A percentile compares a stretch with the other conserved stretches of the same genome.
phyloP scores from a whole-genome alignment of 2,888 invertebrate genomes.

The Synanthedon tipuliformis region DNA sequence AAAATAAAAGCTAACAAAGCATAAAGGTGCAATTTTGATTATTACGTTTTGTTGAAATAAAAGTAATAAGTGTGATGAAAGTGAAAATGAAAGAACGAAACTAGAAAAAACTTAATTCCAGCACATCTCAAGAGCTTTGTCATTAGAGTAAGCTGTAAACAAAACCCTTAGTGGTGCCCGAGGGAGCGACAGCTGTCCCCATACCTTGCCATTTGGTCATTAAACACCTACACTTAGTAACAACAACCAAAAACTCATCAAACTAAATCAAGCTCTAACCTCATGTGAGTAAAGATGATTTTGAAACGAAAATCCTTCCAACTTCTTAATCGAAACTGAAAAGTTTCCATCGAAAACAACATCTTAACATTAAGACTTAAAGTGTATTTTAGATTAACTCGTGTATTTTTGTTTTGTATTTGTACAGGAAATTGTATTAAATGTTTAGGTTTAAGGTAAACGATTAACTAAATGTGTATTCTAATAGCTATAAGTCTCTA shows the following conservation, averaged over 20 bases:
- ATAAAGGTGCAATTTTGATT: no score
- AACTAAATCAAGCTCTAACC: constrained; percentile 19
- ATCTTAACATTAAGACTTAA: not conserved
- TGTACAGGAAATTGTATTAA: constrained; percentile 40
- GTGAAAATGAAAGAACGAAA: not conserved
- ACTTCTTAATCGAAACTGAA: no score
- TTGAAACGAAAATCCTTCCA: not conserved
- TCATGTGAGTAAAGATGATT: not conserved
- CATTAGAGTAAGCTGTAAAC: constrained; percentile 60
- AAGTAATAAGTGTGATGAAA: no score
- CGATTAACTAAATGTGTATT: constrained; percentile 11
- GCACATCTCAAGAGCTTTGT: constrained; percentile 29
- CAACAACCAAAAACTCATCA: constrained; percentile 16
- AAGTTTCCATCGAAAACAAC: no score
- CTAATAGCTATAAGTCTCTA: not conserved
- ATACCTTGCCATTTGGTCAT: constrained; percentile 49
- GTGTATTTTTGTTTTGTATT: not conserved
- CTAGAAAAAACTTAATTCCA: constrained; percentile 5
- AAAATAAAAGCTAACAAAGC: no score
- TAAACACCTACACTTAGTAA: constrained; percentile 50
- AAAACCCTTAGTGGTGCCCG: constrained; percentile 51
- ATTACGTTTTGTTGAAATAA: no score
- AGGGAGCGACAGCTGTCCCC: constrained; percentile 64
- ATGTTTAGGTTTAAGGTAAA: constrained; percentile 31
- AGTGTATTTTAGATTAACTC: not conserved